Percentiles rank a stretch among this genome's conserved stretches.
Conservation (phyloP, 53 echinoderm and acorn worm genomes). For the Zoroaster sp. region DNA sequence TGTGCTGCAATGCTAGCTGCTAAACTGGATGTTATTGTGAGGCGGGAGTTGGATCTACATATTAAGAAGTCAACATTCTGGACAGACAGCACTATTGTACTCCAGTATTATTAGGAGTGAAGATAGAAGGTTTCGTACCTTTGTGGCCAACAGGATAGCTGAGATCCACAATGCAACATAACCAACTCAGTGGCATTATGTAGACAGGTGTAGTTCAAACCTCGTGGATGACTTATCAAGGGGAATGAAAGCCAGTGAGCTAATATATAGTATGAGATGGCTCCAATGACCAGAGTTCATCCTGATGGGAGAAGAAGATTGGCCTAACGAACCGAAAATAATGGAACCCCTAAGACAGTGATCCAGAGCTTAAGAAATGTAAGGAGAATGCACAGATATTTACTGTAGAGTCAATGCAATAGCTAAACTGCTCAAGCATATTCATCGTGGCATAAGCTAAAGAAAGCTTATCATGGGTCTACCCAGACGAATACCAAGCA, state of each 20-base stretch:
- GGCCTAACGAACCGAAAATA: slow-evolving; percentile 24
- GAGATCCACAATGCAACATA: slow-evolving; percentile 21
- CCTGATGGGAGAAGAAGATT: slow-evolving; percentile 3
- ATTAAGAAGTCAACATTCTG: slow-evolving; percentile 12
- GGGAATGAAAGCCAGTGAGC: slow-evolving; percentile 42
- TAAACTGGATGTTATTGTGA: slow-evolving; percentile 17
- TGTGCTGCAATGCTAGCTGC: slow-evolving; percentile 46
- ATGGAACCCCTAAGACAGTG: slow-evolving; percentile 3
- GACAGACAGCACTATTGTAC: slow-evolving; percentile 48
- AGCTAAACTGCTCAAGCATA: slow-evolving; percentile 28
- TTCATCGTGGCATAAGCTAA: slow-evolving; percentile 58
- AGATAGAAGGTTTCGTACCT: slow-evolving; percentile 43
- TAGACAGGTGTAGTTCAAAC: slow-evolving; percentile 27
- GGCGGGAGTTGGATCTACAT: slow-evolving; percentile 24
- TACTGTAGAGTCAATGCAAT: slow-evolving; percentile 5
- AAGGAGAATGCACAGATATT: background rate
- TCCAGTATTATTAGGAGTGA: slow-evolving; percentile 49
- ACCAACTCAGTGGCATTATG: slow-evolving; percentile 61
- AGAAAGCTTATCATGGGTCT: slow-evolving; percentile 55
- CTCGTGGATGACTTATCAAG: slow-evolving; percentile 68
- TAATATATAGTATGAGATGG: slow-evolving; percentile 29
- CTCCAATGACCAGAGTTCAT: slow-evolving; percentile 50
- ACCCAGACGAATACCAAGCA: slow-evolving; percentile 40
- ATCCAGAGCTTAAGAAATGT: background rate
- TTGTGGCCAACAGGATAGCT: slow-evolving; percentile 54